These are phyloP conservation scores for Mormyrus iriodes DNA, from an alignment of 2,113 vertebrate genomes.

Conservation along the genomic window DNA sequence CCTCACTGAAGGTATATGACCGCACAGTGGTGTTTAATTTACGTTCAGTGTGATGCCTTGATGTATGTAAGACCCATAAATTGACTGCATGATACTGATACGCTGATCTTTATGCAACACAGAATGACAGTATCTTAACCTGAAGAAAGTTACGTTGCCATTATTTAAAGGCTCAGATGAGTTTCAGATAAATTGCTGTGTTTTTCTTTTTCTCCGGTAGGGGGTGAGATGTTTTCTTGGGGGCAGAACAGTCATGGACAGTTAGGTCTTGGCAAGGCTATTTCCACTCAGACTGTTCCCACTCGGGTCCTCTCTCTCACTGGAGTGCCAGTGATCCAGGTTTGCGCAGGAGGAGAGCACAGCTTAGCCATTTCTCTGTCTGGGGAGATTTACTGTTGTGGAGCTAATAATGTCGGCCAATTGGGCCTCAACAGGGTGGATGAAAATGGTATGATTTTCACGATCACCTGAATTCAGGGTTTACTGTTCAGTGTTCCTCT, in stretches of 20 bases:
- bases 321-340: conserved; percentile 80
- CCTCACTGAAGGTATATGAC: conserved; percentile 73
- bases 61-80: neutral
- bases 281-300: conserved; percentile 58
- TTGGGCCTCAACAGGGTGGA: conserved; percentile 81
- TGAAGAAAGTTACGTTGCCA: neutral
- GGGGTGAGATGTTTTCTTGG: conserved; percentile 86
- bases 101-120: neutral
- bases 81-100: neutral
- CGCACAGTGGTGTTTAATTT: neutral
- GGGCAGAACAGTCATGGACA: conserved; percentile 88
- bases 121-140: neutral
- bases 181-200: neutral
- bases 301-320: conserved; percentile 65
- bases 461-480: neutral
- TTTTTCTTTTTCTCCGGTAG: conserved; percentile 48
- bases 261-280: conserved; percentile 75
- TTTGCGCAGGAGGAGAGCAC: conserved; percentile 79
- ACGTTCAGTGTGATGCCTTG: neutral
- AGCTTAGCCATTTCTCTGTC: conserved; percentile 79
- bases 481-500: neutral
- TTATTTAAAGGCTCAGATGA: neutral
- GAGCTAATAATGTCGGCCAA: conserved; percentile 84
- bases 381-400: conserved; percentile 87
- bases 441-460: conserved; percentile 68